Percentiles rank a stretch among this genome's conserved stretches.
Conservation (phyloP, 2,113 vertebrate genomes). For the Potamarius usumacintae region DNA sequence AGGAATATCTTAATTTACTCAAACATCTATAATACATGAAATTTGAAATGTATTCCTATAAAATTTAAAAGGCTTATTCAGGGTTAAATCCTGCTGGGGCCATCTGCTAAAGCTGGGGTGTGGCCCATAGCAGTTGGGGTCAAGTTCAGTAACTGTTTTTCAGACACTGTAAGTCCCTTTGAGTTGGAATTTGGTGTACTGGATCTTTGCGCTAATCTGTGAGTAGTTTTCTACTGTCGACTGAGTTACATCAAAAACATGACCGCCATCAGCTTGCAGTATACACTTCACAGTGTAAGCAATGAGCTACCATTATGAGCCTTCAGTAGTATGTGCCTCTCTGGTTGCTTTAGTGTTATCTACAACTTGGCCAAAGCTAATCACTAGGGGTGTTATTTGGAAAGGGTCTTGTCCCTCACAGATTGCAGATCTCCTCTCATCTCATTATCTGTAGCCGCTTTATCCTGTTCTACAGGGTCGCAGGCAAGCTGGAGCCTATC, state of each 20-base stretch:
- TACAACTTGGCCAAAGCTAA: background rate
- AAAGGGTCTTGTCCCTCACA: no score
- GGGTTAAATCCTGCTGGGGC: background rate
- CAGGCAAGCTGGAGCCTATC: no score
- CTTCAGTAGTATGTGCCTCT: background rate
- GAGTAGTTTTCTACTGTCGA: background rate
- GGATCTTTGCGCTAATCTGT: no score
- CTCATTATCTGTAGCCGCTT: no score
- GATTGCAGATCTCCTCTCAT: no score
- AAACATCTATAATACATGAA: background rate
- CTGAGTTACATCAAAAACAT: background rate
- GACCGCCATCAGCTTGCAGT: background rate
- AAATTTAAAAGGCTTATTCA: background rate
- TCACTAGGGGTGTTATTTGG: no score
- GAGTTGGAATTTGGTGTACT: background rate
- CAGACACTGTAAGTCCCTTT: background rate
- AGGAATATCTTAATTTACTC: background rate
- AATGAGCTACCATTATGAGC: background rate
- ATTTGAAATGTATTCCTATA: background rate
- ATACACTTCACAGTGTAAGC: background rate
- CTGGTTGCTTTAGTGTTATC: background rate
- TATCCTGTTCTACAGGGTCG: no score
- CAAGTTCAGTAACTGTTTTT: no score
- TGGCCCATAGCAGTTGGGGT: background rate
- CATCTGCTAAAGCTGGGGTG: background rate